Evolutionary conservation across 2,113 vertebrate genomes (phyloP), one percentile per base, ranked within the genome.

Genomic region (Sclerurus mexicanus): DNA sequence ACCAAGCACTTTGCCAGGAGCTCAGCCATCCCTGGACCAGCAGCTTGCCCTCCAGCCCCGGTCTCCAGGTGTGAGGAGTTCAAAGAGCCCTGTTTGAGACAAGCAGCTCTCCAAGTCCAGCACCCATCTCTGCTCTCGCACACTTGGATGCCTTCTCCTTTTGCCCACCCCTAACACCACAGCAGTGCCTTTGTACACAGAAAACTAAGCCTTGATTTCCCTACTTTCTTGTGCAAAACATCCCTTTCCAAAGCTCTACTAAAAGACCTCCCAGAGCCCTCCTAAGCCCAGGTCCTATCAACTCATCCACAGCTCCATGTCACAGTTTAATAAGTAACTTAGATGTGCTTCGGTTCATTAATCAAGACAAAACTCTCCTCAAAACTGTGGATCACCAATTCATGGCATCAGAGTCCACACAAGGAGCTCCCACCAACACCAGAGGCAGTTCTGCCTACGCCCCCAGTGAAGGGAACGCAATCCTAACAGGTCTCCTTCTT

Each of bases 381-480:
- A 37, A 24, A 66, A 42, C 22, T 19, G 11, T 14, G 33, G 33
- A 17, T 63, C 67, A 37, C 40, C 58, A 50, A 77, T 10, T 42
- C 40, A 24, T 2, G 20, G 24, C 62, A 24, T 30, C 60, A 62
- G 10, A 39, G 44, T 3, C 49, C 27, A 9, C 33, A 18, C 1
- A 0, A 78, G 44, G 23, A 16, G 13, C 39, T 80, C 20, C 30
- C 42, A 69, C 35, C 5, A 0, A 50, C 68, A 42, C 9, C 52
- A 85, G 40, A 64, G 71, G 71, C 62, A 58, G 69, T 7, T 53
- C 40, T 76, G 58, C n/a, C 23, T 0, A 7, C 1, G 3, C 4
- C 15, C 6, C 14, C 0, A 0, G 10, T 7, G 27, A 67, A 12
- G 13, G 20, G 46, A 59, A 20, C 7, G 5, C 0, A 0, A 25